Evolutionary conservation across 2,888 invertebrate species (phyloP).

Genomic region (Bursaphelenchus okinawaensis): DNA sequence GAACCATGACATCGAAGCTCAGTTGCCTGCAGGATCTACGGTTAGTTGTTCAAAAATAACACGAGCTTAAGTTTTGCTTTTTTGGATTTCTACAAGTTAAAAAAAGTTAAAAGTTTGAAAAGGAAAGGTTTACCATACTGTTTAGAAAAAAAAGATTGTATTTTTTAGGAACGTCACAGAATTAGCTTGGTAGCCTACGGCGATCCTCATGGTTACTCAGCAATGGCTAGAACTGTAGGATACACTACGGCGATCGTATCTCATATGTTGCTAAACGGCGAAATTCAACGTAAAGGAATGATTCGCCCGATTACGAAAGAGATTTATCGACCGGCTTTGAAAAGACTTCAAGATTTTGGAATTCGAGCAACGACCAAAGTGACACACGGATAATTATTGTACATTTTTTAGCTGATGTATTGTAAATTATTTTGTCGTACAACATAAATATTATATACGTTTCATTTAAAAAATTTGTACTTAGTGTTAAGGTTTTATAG

Average conservation of each 20-base stretch:
- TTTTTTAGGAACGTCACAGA: conserved; percentile 70
- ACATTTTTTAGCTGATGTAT: too few species aligned
- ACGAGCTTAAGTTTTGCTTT: too few species aligned
- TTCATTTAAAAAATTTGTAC: too few species aligned
- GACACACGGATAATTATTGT: not conserved
- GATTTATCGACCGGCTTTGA: conserved; percentile 82
- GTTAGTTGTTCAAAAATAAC: conserved; percentile 16
- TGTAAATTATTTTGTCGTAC: too few species aligned
- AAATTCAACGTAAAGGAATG: conserved; percentile 90
- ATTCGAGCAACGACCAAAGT: conserved; percentile 40
- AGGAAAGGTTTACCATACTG: too few species aligned
- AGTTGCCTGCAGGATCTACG: conserved; percentile 69
- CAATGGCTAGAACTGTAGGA: conserved; percentile 90
- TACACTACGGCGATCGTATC: conserved; percentile 90
- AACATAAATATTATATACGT: too few species aligned
- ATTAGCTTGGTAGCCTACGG: conserved; percentile 80
- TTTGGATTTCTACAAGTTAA: too few species aligned
- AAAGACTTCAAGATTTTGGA: conserved; percentile 67
- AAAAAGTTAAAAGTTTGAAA: not conserved
- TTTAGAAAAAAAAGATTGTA: conserved; percentile 1
- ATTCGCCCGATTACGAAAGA: conserved; percentile 84
- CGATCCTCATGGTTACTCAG: conserved; percentile 72
- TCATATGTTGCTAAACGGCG: conserved; percentile 94
- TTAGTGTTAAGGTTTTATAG: too few species aligned
- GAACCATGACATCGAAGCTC: conserved; percentile 83